A percentile compares a stretch with the other conserved stretches of the same genome.
These are phyloP conservation scores for Thalpophila matura DNA, from an alignment of 2,888 invertebrate genomes.

Conservation along the genomic window DNA sequence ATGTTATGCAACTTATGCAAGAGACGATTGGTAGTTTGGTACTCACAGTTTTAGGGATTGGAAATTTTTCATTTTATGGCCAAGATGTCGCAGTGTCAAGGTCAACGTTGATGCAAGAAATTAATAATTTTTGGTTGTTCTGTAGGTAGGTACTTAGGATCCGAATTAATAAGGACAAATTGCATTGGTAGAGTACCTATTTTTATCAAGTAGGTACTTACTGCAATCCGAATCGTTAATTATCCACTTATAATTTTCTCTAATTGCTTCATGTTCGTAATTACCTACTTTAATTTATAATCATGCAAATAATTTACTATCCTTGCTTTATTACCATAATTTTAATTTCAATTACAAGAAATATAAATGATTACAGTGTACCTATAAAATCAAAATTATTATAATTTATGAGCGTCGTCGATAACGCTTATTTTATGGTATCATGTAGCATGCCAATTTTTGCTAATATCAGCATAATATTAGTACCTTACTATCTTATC, in stretches of 20 bases:
- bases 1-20: conserved; percentile 51
- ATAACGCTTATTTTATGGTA: conserved; percentile 11
- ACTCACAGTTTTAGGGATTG: conserved; percentile 13
- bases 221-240: too few relatives aligned
- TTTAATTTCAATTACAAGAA: too few relatives aligned
- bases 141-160: too few relatives aligned
- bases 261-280: too few relatives aligned
- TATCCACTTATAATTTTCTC: too few relatives aligned
- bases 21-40: conserved; percentile 47
- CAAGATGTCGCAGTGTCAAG: neutral
- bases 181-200: too few relatives aligned
- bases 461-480: conserved; percentile 20
- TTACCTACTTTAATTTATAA: too few relatives aligned
- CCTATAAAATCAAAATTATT: conserved; percentile 18
- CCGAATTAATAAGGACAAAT: too few relatives aligned
- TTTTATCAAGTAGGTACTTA: too few relatives aligned
- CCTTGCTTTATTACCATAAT: neutral
- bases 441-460: conserved; percentile 14
- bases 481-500: conserved; percentile 45
- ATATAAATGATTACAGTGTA: too few relatives aligned
- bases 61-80: neutral
- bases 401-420: conserved; percentile 18
- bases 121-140: too few relatives aligned
- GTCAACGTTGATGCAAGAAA: too few relatives aligned
- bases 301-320: neutral